These are phyloP conservation scores for Myotis lucifugus DNA, from an alignment of 2,113 vertebrate species.

Conservation along the genomic window DNA sequence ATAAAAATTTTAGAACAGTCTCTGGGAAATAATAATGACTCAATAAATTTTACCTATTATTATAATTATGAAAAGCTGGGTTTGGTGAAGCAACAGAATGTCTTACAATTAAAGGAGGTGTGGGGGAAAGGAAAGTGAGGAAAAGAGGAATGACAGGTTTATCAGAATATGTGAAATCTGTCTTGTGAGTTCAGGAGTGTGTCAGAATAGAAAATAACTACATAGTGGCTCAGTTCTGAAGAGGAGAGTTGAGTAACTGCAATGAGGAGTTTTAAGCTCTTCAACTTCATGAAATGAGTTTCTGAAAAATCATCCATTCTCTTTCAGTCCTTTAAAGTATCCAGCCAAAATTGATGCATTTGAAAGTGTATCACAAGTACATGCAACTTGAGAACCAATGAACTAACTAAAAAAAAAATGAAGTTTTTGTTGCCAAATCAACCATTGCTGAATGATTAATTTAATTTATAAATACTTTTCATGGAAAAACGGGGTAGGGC, in stretches of 20 bases:
- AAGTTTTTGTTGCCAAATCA: neutral
- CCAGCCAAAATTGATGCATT: neutral
- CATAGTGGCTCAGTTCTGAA: neutral
- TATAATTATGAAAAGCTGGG: neutral
- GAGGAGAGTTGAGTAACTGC: neutral
- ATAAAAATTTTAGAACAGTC: neutral
- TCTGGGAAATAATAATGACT: constrained; percentile 12
- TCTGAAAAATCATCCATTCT: neutral
- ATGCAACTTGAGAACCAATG: neutral
- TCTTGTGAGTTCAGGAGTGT: neutral
- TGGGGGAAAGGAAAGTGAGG: neutral
- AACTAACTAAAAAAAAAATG: neutral
- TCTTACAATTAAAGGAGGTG: neutral
- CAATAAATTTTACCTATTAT: constrained; percentile 5
- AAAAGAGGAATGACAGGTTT: neutral
- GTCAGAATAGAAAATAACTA: neutral
- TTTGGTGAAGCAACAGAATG: neutral
- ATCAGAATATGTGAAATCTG: neutral
- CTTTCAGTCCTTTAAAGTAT: constrained; percentile 3
- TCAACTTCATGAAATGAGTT: neutral
- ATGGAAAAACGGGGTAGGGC: neutral
- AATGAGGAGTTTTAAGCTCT: neutral
- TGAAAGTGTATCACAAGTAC: neutral
- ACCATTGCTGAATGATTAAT: neutral
- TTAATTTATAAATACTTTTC: constrained; percentile 34